Evolutionary conservation across 2,888 invertebrate species (phyloP).

Genomic region (Hyppa rectilinea): DNA sequence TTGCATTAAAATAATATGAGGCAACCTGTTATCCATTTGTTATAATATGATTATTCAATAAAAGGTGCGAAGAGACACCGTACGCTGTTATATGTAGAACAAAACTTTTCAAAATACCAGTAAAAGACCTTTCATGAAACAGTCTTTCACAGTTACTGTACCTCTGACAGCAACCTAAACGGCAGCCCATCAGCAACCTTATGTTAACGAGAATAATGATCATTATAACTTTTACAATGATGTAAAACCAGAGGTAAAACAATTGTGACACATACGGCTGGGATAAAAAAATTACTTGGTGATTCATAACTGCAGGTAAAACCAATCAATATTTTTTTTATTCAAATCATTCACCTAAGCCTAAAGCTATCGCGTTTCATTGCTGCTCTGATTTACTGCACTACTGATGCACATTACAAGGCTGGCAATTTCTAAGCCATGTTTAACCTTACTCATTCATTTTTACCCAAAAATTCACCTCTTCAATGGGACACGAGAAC

Average conservation of each 20-base stretch:
- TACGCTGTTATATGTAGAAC: too few relatives aligned
- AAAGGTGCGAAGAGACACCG: too few relatives aligned
- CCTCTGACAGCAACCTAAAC: neutral
- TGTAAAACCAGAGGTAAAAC: neutral
- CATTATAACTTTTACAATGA: neutral
- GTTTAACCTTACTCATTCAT: neutral
- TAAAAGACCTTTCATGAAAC: too few relatives aligned
- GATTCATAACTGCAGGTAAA: too few relatives aligned
- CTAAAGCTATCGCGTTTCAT: neutral
- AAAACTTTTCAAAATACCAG: too few relatives aligned
- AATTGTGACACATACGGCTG: too few relatives aligned
- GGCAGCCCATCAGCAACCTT: neutral
- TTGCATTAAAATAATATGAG: too few relatives aligned
- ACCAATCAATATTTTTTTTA: neutral
- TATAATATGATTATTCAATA: too few relatives aligned
- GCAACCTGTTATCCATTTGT: too few relatives aligned
- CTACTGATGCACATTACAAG: neutral
- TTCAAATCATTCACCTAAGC: neutral
- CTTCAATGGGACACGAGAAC: slow-evolving; percentile 14
- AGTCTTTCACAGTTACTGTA: too few relatives aligned
- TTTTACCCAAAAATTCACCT: neutral
- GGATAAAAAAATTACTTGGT: too few relatives aligned
- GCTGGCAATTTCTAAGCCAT: neutral
- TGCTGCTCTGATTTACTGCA: too few relatives aligned
- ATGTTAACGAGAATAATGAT: neutral